phyloP scores from a whole-genome alignment of 2,888 invertebrate species.

The Orthosia gothica region DNA sequence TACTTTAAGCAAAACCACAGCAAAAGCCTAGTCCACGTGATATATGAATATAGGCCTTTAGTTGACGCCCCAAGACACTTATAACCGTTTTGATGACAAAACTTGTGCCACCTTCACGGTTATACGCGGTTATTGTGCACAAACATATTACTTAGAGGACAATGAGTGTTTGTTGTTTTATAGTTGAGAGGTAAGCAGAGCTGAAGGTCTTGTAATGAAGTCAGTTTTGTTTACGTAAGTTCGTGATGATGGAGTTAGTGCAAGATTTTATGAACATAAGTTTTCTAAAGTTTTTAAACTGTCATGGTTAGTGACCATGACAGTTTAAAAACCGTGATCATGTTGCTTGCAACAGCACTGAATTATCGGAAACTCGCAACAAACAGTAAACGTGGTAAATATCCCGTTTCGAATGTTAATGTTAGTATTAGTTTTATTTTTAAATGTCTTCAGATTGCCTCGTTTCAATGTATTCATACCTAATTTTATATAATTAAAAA shows the following conservation, averaged over 20 bases:
- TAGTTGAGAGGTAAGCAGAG: background rate
- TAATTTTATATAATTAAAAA: no score
- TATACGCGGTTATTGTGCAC: background rate
- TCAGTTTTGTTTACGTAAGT: no score
- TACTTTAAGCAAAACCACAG: background rate
- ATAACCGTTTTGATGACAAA: slow-evolving; percentile 38
- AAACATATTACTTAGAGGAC: slow-evolving; percentile 15
- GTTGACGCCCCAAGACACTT: slow-evolving; percentile 30
- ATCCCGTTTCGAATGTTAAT: no score
- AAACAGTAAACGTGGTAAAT: no score
- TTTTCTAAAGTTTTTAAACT: no score
- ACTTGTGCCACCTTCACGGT: slow-evolving; percentile 19
- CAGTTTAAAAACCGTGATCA: no score
- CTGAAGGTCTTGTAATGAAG: background rate
- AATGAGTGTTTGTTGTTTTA: slow-evolving; percentile 21
- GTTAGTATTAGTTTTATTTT: no score
- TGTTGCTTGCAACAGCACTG: no score
- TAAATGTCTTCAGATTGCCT: background rate
- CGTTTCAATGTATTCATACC: no score
- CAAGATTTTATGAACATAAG: background rate
- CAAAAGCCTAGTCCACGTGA: background rate
- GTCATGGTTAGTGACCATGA: no score
- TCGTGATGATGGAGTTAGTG: background rate
- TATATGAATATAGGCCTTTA: slow-evolving; percentile 8
- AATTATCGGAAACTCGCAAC: no score